Conservation (phyloP, 2,888 invertebrate genomes). For the Melanotus villosus region DNA sequence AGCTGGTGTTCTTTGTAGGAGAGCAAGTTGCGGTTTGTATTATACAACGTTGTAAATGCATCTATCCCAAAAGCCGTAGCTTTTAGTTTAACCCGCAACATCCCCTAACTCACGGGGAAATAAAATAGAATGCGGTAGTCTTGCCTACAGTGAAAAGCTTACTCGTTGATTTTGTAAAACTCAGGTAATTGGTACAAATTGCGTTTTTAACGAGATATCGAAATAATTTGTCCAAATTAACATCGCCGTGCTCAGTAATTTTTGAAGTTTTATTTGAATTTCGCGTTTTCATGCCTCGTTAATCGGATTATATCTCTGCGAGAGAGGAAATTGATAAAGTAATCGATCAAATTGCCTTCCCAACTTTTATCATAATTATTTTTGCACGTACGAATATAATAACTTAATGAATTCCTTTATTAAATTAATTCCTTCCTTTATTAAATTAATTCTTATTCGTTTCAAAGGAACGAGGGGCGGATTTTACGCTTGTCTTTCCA, state of each 20-base stretch:
- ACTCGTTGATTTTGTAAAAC: background rate
- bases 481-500: background rate
- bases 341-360: conserved; percentile 16
- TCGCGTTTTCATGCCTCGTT: conserved; percentile 23
- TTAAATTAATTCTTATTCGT: background rate
- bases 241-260: conserved; percentile 6
- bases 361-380: conserved; percentile 19
- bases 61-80: background rate
- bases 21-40: conserved; percentile 3
- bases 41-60: background rate
- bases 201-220: conserved; percentile 19
- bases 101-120: background rate
- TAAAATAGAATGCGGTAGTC: background rate
- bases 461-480: too few species aligned
- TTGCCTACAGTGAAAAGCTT: background rate
- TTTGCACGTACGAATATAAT: conserved; percentile 19
- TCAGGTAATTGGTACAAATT: conserved; percentile 11
- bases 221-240: conserved; percentile 22
- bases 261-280: conserved; percentile 27
- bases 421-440: conserved; percentile 5
- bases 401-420: background rate
- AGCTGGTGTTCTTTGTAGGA: background rate
- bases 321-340: conserved; percentile 23
- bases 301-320: conserved; percentile 16
- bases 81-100: background rate